A percentile compares a stretch with the other conserved stretches of the same genome.
Conservation (phyloP, 2,797 vertebrate genomes). For the Trichosurus vulpecula region DNA sequence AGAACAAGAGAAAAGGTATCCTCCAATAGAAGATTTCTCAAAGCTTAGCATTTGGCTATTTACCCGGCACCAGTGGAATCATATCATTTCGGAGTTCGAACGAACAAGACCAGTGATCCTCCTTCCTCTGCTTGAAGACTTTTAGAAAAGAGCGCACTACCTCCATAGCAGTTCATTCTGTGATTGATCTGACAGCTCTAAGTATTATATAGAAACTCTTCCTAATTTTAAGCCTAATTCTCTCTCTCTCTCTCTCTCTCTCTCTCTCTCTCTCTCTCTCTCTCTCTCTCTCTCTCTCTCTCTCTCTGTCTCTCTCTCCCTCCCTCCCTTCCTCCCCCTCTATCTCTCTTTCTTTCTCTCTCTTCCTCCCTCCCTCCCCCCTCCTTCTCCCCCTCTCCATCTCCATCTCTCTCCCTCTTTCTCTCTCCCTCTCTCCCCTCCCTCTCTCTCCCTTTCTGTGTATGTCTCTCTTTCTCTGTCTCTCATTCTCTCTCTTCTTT, state of each 20-base stretch:
- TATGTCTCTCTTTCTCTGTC: too few relatives aligned
- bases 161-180: background rate
- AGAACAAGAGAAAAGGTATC: background rate
- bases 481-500: background rate
- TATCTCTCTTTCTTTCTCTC: background rate
- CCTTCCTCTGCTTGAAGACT: background rate
- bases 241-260: too few relatives aligned
- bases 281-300: too few relatives aligned
- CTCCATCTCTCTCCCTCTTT: too few relatives aligned
- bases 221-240: background rate
- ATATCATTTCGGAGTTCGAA: background rate
- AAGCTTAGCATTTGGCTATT: background rate
- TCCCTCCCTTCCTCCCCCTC: background rate
- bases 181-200: background rate
- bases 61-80: background rate
- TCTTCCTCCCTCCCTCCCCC: too few relatives aligned
- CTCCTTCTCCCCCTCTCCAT: background rate
- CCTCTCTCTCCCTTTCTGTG: too few relatives aligned
- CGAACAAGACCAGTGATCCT: background rate
- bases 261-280: too few relatives aligned
- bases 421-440: too few relatives aligned
- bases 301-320: too few relatives aligned
- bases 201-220: background rate
- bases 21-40: background rate
- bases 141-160: background rate